Base-by-base conservation (phyloP, 64 coral and sea anemone species). In the Montipora efflorescens region DNA sequence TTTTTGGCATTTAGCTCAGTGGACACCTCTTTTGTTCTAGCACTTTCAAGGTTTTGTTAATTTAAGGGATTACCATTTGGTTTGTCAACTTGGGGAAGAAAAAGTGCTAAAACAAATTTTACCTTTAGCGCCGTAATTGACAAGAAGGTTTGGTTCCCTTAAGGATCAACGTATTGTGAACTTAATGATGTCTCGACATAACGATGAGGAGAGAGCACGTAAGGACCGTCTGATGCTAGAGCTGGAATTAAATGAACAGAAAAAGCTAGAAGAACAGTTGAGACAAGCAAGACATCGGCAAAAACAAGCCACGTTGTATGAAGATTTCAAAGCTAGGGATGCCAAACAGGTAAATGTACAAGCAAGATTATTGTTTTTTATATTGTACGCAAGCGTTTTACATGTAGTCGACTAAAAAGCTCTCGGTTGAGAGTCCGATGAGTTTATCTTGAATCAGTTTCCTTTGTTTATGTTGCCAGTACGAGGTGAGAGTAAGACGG, bases 111-210 rank as follows among this genome's bases (percentile, higher is more conserved):
- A 57, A 57, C 11, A 8, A 57, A 8, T 8, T 6, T 6, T 57
- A 57, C 7, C 53, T 57, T 57, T 57, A 57, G 53, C 7, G 11
- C 6, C 53, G 53, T 11, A 57, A 57, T 11, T 57, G 53, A 11
- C 53, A 57, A 57, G 53, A 57, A 4, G 53, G 53, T 57, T 57
- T 57, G 53, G 5, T 57, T 57, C 68, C 45, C 44, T 83, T 8
- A 7, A 98, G 96, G 96, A 98, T 93, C 96, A 98, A 46, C 93
- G 92, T 15, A 98, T 98, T 9, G 94, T 98, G 48, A 75, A 98
- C 47, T 51, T 97, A 14, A 97, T 97, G 96, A 85, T 97, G 77
- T 94, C 96, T 2, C 78, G 96, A 59, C 93, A 98, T 19, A 78
- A 98, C 36, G 96, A 98, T 20, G 93, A 93, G 7, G 93, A 98